Evolutionary conservation across 2,797 vertebrate genomes (phyloP).

Genomic region (Setipinna tenuifilis): DNA sequence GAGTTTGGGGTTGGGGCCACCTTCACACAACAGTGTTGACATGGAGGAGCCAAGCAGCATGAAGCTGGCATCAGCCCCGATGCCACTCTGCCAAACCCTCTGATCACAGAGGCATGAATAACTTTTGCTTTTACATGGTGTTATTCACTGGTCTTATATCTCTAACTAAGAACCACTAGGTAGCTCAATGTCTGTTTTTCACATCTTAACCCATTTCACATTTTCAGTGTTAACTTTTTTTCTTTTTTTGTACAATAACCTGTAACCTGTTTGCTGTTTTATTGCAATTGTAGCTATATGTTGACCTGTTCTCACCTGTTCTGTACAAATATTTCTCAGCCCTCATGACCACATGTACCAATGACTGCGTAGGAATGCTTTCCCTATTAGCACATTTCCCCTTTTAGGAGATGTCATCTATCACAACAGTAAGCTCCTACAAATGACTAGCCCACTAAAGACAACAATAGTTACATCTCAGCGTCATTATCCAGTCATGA

Average conservation of each 20-base stretch:
- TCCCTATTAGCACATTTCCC: slow-evolving; percentile 8
- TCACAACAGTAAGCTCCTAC: not conserved
- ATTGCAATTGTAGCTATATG: not conserved
- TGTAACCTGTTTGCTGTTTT: too few relatives aligned
- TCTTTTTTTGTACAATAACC: not conserved
- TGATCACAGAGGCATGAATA: not conserved
- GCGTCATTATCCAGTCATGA: slow-evolving; percentile 48
- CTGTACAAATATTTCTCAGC: not conserved
- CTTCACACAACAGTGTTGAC: not conserved
- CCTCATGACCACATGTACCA: not conserved
- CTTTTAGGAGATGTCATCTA: not conserved
- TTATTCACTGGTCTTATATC: not conserved
- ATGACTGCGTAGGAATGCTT: not conserved
- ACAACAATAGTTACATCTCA: slow-evolving; percentile 4
- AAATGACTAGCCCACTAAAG: not conserved
- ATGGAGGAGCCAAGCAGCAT: not conserved
- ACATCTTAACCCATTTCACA: not conserved
- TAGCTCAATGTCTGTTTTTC: not conserved
- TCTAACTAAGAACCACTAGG: not conserved
- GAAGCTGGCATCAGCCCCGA: not conserved
- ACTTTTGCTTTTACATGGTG: not conserved
- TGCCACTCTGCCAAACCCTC: not conserved
- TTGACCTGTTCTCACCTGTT: not conserved
- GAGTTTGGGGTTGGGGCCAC: not conserved
- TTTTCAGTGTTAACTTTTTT: not conserved